Evolutionary conservation across 2,797 vertebrate genomes (phyloP), one percentile per base, ranked within the genome.

Genomic region (Peromyscus aztecus): DNA sequence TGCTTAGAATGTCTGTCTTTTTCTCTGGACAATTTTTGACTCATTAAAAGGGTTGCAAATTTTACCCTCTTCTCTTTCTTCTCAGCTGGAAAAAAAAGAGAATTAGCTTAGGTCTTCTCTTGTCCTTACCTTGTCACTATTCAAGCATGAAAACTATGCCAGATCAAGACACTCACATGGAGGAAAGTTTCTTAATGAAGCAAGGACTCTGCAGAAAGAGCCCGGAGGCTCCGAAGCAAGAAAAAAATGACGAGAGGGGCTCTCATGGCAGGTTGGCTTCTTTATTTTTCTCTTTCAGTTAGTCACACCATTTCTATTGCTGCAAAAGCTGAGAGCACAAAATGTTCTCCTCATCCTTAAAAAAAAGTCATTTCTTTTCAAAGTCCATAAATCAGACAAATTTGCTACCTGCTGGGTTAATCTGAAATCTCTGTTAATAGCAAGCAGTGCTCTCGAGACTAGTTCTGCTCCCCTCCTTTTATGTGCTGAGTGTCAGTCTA

Each of bases 161-260:
- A 81, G 40, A 94, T 46, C 90, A 94, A 77, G 65, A 89, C n/a
- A 61, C 8, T 87, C 65, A 52, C 63, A n/a, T 96, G 6, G 69
- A 73, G 81, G 52, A 97, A 97, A 90, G 8, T 91, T 94, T 97
- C 97, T 96, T 97, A 98, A 93, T 67, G 91, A 34, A 97, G 46
- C 19, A 94, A 84, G 88, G 5, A 80, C 55, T 92, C 63, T 87
- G 31, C 59, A 84, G 75, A 97, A 97, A 73, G 49, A 96, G 77
- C 96, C 34, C 90, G 61, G 89, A 91, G 78, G 52, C 91, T 94
- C 46, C 23, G 16, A 92, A 88, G 59, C 69, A 24, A 83, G 37
- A 96, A 43, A 27, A 90, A 97, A 97, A 78, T 81, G 49, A 73
- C 90, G 7, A 96, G 82, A 65, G 77, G 43, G 46, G 78, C 67